Conservation (phyloP, 2,113 vertebrate species). For the Ramphastos sulfuratus region DNA sequence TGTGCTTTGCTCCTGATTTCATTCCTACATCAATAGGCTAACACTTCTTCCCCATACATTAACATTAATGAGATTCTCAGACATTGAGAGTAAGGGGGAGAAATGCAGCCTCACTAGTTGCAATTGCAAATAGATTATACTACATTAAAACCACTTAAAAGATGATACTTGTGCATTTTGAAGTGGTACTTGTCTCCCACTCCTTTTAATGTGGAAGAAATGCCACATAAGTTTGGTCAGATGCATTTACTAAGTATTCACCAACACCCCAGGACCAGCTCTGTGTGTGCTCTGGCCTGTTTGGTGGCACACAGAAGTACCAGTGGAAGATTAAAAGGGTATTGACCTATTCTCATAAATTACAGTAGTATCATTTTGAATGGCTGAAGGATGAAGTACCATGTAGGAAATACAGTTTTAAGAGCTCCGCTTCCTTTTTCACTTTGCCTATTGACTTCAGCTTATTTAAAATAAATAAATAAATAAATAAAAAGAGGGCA, state of each 20-base stretch:
- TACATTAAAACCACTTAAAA: conserved; percentile 15
- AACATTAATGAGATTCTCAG: conserved; percentile 43
- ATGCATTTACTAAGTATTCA: neutral
- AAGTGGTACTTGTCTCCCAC: neutral
- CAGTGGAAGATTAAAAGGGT: neutral
- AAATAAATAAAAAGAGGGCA: neutral
- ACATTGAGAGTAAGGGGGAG: neutral
- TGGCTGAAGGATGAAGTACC: neutral
- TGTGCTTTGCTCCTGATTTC: conserved; percentile 18
- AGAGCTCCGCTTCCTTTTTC: neutral
- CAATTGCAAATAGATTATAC: conserved; percentile 13
- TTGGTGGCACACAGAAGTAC: neutral
- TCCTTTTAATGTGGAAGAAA: neutral
- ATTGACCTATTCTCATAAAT: neutral
- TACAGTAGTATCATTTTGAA: neutral
- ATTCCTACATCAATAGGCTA: conserved; percentile 20
- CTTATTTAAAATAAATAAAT: neutral
- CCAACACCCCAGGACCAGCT: neutral
- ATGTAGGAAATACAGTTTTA: neutral
- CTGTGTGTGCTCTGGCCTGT: neutral
- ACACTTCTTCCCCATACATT: conserved; percentile 13
- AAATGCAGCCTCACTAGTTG: neutral
- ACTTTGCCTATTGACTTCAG: neutral
- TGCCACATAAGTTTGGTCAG: neutral
- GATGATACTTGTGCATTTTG: neutral